A percentile compares a stretch with the other conserved stretches of the same genome.
These are phyloP conservation scores for Stenolophus ochropezus DNA, from an alignment of 2,888 invertebrate species.

Conservation along the genomic window DNA sequence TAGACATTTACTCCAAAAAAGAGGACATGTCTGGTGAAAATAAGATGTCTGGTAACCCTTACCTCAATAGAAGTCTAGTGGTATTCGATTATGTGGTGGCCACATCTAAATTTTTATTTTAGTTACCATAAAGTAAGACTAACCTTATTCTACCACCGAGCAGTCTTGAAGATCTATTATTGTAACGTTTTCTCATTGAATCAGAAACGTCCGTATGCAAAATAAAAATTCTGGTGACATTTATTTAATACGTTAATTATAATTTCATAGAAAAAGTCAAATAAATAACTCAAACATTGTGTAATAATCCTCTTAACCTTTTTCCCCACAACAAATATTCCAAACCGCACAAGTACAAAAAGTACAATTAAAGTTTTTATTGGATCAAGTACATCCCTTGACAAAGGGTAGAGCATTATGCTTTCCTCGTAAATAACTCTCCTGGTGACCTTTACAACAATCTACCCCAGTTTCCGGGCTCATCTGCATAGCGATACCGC, in stretches of 20 bases:
- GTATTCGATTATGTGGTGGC: too few species aligned
- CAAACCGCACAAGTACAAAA: slow-evolving; percentile 23
- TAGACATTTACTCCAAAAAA: too few species aligned
- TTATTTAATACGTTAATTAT: slow-evolving; percentile 13
- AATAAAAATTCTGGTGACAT: not conserved
- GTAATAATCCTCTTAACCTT: slow-evolving; percentile 14
- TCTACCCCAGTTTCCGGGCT: slow-evolving; percentile 48
- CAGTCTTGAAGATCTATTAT: not conserved
- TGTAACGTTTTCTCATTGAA: not conserved
- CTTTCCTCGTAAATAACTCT: slow-evolving; percentile 41
- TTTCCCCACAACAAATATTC: slow-evolving; percentile 11
- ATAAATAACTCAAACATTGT: slow-evolving; percentile 9
- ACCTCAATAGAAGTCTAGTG: too few species aligned
- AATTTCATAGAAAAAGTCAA: not conserved
- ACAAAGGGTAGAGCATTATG: slow-evolving; percentile 25
- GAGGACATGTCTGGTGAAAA: too few species aligned
- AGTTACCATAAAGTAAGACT: too few species aligned
- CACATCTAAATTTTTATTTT: too few species aligned
- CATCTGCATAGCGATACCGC: slow-evolving; percentile 48
- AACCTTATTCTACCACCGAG: not conserved
- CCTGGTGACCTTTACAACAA: slow-evolving; percentile 46
- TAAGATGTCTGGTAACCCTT: too few species aligned
- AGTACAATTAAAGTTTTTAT: slow-evolving; percentile 42
- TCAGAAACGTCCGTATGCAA: not conserved
- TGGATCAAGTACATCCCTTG: slow-evolving; percentile 28